Evolutionary conservation across 2,888 invertebrate species (phyloP).

Genomic region (Iphiclides podalirius): DNA sequence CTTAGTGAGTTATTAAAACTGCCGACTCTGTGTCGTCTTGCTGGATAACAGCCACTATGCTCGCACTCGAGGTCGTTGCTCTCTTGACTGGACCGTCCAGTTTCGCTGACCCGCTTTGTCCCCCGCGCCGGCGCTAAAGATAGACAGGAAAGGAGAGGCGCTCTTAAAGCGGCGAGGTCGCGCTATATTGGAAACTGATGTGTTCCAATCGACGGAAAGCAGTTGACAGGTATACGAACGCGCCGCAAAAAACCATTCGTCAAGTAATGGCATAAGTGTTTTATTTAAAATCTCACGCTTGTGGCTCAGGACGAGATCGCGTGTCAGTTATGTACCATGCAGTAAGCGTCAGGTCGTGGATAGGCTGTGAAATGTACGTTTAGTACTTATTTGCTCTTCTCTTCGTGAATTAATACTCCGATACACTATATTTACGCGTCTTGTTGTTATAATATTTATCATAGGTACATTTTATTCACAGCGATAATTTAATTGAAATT

Average conservation of each 20-base stretch:
- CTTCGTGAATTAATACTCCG: too few species aligned
- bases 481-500: too few species aligned
- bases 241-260: slow-evolving; percentile 20
- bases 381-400: too few species aligned
- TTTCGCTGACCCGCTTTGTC: slow-evolving; percentile 11
- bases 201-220: slow-evolving; percentile 24
- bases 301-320: background rate
- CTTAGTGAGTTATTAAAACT: slow-evolving; percentile 26
- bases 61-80: slow-evolving; percentile 22
- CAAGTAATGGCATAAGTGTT: slow-evolving; percentile 21
- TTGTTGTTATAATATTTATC: too few species aligned
- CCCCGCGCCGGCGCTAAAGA: slow-evolving; percentile 3
- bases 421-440: too few species aligned
- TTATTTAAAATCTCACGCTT: slow-evolving; percentile 20
- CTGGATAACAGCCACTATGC: slow-evolving; percentile 17
- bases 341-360: too few species aligned
- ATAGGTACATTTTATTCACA: too few species aligned
- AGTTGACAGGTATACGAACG: slow-evolving; percentile 24
- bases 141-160: slow-evolving; percentile 7
- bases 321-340: background rate
- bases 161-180: slow-evolving; percentile 3
- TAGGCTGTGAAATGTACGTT: too few species aligned
- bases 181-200: slow-evolving; percentile 10
- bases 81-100: slow-evolving; percentile 21
- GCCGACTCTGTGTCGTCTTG: slow-evolving; percentile 23